Evolutionary conservation across 2,113 vertebrate species (phyloP).

Genomic region (Apodemus speciosus): DNA sequence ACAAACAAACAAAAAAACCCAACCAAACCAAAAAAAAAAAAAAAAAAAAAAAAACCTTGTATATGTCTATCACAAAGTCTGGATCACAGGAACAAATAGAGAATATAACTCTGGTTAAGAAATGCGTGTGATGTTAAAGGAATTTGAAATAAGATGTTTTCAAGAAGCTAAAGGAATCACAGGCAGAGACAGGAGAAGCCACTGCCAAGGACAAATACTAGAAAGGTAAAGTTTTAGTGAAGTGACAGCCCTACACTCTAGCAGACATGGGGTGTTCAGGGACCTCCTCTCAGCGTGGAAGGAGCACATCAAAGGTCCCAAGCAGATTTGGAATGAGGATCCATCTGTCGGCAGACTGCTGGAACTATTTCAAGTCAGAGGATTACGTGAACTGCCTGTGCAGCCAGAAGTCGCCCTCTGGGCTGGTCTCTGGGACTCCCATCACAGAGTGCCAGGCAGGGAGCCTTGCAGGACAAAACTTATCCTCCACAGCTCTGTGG

Average conservation of each 20-base stretch:
- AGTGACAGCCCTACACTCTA: not conserved
- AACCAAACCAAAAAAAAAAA: too few species aligned
- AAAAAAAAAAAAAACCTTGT: not conserved
- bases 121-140: not conserved
- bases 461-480: not conserved
- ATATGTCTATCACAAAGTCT: not conserved
- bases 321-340: not conserved
- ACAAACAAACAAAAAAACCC: not conserved
- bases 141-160: not conserved
- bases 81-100: fast-evolving
- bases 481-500: not conserved
- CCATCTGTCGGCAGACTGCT: fast-evolving
- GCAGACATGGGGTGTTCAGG: not conserved
- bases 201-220: fast-evolving
- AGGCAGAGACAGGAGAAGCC: not conserved
- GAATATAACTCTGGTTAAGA: not conserved
- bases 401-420: fast-evolving
- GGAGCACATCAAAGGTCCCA: not conserved
- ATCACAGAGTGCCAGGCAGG: fast-evolving
- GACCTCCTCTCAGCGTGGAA: not conserved
- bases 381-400: too few species aligned
- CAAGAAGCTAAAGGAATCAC: fast-evolving
- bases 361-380: not conserved
- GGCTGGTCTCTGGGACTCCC: not conserved
- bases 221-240: not conserved